A percentile compares a stretch with the other conserved stretches of the same genome.
phyloP scores from a whole-genome alignment of 2,113 vertebrate species.

The Benitochromis conjunctus region DNA sequence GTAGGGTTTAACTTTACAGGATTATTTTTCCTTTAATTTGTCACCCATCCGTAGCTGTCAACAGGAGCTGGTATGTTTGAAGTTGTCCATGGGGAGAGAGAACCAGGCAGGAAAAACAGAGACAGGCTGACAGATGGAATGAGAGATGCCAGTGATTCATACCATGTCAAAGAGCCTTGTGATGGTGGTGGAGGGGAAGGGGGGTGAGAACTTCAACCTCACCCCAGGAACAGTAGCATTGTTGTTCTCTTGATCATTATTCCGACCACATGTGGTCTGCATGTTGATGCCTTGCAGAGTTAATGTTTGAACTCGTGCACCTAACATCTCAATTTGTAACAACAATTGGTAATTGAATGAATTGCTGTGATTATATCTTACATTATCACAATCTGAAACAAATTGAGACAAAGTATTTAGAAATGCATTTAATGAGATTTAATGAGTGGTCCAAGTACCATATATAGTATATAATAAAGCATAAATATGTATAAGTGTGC shows the following conservation, averaged over 20 bases:
- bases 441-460: neutral
- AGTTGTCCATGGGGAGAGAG: slow-evolving; percentile 7
- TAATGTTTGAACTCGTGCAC: slow-evolving; percentile 30
- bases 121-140: slow-evolving; percentile 43
- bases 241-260: slow-evolving; percentile 61
- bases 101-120: slow-evolving; percentile 2
- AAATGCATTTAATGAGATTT: neutral
- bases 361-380: neutral
- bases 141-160: slow-evolving; percentile 37
- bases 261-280: slow-evolving; percentile 36
- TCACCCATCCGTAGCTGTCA: neutral
- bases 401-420: neutral
- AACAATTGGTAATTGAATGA: neutral
- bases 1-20: neutral
- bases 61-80: slow-evolving; percentile 1
- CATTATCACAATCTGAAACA: neutral
- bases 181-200: neutral
- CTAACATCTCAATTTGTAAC: slow-evolving; percentile 26
- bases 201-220: slow-evolving; percentile 17
- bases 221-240: slow-evolving; percentile 38
- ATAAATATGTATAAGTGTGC: neutral
- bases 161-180: slow-evolving; percentile 38
- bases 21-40: neutral
- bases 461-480: neutral
- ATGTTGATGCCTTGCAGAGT: slow-evolving; percentile 17